Evolutionary conservation across 2,888 invertebrate species (phyloP), one percentile per base, ranked within the genome.

Genomic region (Caenorhabditis angaria): DNA sequence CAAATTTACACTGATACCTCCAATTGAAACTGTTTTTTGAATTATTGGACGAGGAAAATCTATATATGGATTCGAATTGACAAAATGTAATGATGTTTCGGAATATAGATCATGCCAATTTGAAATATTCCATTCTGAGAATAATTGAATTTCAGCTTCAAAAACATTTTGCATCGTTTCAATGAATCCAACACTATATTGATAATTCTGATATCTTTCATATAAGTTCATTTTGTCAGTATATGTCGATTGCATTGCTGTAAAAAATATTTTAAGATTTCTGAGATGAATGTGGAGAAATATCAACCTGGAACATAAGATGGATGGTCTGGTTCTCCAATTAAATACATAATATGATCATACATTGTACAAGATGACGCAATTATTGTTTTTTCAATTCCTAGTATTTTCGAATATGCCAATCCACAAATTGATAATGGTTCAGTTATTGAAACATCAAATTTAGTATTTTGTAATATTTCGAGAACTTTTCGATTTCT

Each of bases 31-130:
- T 6, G 50, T 50, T 22, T 50, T 50, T 22, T 61, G 70, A n/a
- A 72, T 29, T 10, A 61, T 22, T 25, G 70, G 62, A 14, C 75
- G 55, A 14, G 77, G 71, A 58, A 75, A 77, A 35, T 77, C 70
- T 18, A 77, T 28, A 53, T 70, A 74, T 29, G 74, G 74, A 22
- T 50, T 50, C 18, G 50, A 50, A 22, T 50, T 50, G 50, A 24
- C 24, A 22, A 50, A 50, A 50, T 25, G 27, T 29, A 53, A 53
- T 24, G 60, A 48, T 4, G 61, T 22, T 2, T 58, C 59, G 12
- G 57, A 22, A 1, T 22, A 50, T 22, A 50, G 22, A 22, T 22
- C 22, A 3, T 20, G 5, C 10, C 50, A 50, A 22, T 50, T 12
- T 2, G 22, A 6, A 22, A 50, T 50, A 18, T 22, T 22, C 24